Base-by-base conservation (phyloP, 2,888 invertebrate genomes). In the Drosophila fulvimacula region DNA sequence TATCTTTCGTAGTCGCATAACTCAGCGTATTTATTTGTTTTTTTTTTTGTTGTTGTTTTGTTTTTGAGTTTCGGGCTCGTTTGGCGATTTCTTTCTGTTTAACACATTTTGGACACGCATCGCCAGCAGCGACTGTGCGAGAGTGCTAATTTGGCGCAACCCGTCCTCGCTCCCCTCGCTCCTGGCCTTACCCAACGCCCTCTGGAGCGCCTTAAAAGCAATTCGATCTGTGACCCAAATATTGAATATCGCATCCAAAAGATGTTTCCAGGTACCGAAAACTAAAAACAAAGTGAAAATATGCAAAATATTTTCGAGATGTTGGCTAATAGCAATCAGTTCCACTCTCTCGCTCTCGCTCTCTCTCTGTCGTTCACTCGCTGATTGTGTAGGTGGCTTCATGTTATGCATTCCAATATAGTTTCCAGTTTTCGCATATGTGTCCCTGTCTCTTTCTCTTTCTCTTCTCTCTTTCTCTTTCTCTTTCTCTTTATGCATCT, bases 1-100 rank as follows among this genome's bases (percentile, higher is more conserved):
- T 77, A 72, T 68, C 34, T 77, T 57, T 66, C 67, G 30, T 41
- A 71, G 41, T 77, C 73, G 73, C 77, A 77, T 68, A 77, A 64
- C 73, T 73, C 60, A 48, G 58, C 63, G 42, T 48, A 77, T 53
- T 60, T 53, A 27, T 65, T 46, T 32, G 49, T 66, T 56, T 21
- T 52, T 61, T 30, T 10, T 46, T 53, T 51, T 71, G 36, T 32
- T 69, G 27, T 39, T 55, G 39, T n/a, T 58, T 62, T 72, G 38
- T 32, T 48, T 69, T 59, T 55, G 46, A 17, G 24, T 46, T 64
- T 64, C 42, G 58, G 62, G 52, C 34, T 57, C 48, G 49, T 55
- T 68, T 73, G 69, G 69, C 84, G 87, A 81, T 82, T 78, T 82
- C 87, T 81, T 82, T 84, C 55, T 58, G 73, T 66, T 82, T 83